Percentiles rank a stretch among this genome's conserved stretches.
phyloP scores from a whole-genome alignment of 2,888 invertebrate genomes.

The Ecdyonurus torrentis region DNA sequence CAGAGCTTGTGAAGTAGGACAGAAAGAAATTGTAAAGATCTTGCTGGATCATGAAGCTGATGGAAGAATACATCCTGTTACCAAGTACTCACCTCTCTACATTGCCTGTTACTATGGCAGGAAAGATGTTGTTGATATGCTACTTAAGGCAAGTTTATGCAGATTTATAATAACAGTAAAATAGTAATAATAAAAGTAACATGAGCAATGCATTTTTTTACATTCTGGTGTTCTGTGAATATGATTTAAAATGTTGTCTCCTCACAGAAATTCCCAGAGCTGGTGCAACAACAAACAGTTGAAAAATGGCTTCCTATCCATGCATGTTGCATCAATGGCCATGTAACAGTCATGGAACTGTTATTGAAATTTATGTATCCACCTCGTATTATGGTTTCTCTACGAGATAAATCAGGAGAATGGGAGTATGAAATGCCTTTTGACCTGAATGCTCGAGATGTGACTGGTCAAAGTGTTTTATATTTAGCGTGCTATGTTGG shows the following conservation, averaged over 20 bases:
- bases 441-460: slow-evolving; percentile 81
- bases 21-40: slow-evolving; percentile 54
- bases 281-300: slow-evolving; percentile 70
- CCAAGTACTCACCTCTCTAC: slow-evolving; percentile 83
- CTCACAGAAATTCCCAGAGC: slow-evolving; percentile 56
- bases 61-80: slow-evolving; percentile 75
- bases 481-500: slow-evolving; percentile 79
- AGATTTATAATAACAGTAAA: slow-evolving; percentile 1
- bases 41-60: slow-evolving; percentile 72
- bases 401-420: slow-evolving; percentile 48
- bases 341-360: slow-evolving; percentile 55
- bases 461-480: slow-evolving; percentile 76
- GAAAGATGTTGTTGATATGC: slow-evolving; percentile 51
- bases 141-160: slow-evolving; percentile 52
- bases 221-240: neutral
- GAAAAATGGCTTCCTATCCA: slow-evolving; percentile 87
- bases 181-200: neutral
- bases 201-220: neutral
- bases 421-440: slow-evolving; percentile 81
- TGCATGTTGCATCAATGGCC: slow-evolving; percentile 81
- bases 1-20: slow-evolving; percentile 77
- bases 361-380: slow-evolving; percentile 74
- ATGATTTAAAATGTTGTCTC: neutral
- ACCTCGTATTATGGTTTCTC: slow-evolving; percentile 35
- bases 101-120: slow-evolving; percentile 79